phyloP scores from a whole-genome alignment of 37 sponge, comb jelly and placozoan genomes.

The Ianthella basta region DNA sequence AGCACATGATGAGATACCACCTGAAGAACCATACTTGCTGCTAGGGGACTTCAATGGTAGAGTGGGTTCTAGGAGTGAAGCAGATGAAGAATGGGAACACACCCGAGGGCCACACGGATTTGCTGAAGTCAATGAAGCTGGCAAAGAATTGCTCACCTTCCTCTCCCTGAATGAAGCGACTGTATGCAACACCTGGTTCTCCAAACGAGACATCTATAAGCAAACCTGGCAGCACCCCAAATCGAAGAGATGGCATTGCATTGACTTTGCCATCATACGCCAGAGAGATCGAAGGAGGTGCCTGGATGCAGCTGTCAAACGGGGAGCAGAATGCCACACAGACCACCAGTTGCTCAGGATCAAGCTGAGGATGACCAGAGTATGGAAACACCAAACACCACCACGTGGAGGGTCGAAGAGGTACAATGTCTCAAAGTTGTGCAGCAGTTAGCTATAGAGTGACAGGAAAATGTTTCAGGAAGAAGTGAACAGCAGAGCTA shows the following conservation, averaged over 20 bases:
- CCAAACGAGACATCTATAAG: conserved; percentile 33
- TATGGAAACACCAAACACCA: not conserved
- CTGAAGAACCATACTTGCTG: conserved; percentile 25
- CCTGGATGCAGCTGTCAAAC: not conserved
- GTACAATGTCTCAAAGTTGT: conserved; percentile 13
- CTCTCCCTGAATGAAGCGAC: conserved; percentile 32
- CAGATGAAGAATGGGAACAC: conserved; percentile 33
- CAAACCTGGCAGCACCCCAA: conserved; percentile 32
- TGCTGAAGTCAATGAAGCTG: conserved; percentile 47
- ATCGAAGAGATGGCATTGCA: conserved; percentile 25
- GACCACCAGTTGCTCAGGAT: conserved; percentile 21
- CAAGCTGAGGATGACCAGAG: conserved; percentile 7
- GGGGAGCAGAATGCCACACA: conserved; percentile 32
- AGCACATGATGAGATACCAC: not conserved
- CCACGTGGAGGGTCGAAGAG: not conserved
- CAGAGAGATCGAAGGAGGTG: conserved; percentile 27
- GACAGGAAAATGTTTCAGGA: conserved; percentile 8
- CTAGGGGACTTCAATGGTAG: conserved; percentile 29
- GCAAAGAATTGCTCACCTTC: conserved; percentile 44
- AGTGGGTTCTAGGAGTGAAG: conserved; percentile 30
- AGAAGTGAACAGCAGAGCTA: conserved; percentile 16
- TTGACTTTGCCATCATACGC: conserved; percentile 24
- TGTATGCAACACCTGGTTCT: conserved; percentile 53
- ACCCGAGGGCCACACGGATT: conserved; percentile 50
- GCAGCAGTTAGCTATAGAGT: not conserved